phyloP scores from a whole-genome alignment of 2,888 invertebrate genomes.

The Esperia sulphurella region DNA sequence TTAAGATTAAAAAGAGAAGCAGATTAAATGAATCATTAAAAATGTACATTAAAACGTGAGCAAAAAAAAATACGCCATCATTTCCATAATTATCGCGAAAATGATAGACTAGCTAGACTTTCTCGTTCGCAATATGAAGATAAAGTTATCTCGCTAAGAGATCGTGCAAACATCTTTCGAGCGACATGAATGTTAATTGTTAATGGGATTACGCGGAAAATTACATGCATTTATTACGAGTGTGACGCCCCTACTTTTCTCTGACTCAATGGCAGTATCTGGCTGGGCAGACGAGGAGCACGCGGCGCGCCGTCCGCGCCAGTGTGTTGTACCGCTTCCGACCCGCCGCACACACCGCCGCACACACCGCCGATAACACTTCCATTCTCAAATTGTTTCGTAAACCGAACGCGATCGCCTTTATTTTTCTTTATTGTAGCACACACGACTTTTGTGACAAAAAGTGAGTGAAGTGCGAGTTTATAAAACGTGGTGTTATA shows the following conservation, averaged over 20 bases:
- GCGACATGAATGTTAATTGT: constrained; percentile 44
- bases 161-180: constrained; percentile 26
- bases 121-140: constrained; percentile 18
- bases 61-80: constrained; percentile 3
- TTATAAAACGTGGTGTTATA: constrained; percentile 18
- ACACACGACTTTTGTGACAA: constrained; percentile 57
- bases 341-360: constrained; percentile 53
- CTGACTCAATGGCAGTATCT: constrained; percentile 46
- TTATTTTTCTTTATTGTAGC: constrained; percentile 12
- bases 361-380: constrained; percentile 21
- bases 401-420: not conserved
- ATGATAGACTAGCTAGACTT: constrained; percentile 16
- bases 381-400: constrained; percentile 19
- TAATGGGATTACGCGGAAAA: constrained; percentile 54
- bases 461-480: constrained; percentile 47
- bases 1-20: too few species aligned
- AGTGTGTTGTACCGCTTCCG: constrained; percentile 64
- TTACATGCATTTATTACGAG: constrained; percentile 39
- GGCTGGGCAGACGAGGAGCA: constrained; percentile 29
- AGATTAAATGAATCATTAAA: too few species aligned
- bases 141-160: constrained; percentile 8
- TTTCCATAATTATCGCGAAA: not conserved
- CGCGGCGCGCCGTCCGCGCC: constrained; percentile 35
- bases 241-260: constrained; percentile 70
- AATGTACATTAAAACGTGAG: not conserved